These are phyloP conservation scores for Leucophenga maculata DNA, from an alignment of 2,888 invertebrate species.

Conservation along the genomic window DNA sequence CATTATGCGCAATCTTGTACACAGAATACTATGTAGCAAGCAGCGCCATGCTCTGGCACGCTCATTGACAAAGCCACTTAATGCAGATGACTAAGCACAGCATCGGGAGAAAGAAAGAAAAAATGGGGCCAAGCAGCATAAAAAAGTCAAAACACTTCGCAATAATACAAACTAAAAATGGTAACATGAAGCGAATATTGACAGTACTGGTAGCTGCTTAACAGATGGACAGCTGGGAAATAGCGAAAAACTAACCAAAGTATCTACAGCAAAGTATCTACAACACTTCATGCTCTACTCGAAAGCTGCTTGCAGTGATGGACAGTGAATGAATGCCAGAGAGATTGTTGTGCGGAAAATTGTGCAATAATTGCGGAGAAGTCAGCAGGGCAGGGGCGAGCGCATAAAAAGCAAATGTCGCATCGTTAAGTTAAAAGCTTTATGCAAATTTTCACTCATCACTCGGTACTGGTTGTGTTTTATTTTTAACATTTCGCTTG, in stretches of 20 bases:
- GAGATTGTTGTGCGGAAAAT: constrained; percentile 57
- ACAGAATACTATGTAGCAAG: too few relatives aligned
- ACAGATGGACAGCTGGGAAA: constrained; percentile 33
- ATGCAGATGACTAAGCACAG: constrained; percentile 22
- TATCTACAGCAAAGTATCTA: neutral
- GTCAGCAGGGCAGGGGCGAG: constrained; percentile 3
- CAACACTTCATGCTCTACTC: constrained; percentile 19
- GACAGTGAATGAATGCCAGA: constrained; percentile 38
- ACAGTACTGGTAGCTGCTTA: constrained; percentile 60
- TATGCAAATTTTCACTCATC: constrained; percentile 50
- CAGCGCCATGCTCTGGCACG: neutral
- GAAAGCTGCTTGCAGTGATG: neutral
- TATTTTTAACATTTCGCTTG: too few relatives aligned
- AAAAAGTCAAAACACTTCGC: constrained; percentile 25
- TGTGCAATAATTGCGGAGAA: constrained; percentile 50
- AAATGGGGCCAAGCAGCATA: constrained; percentile 16
- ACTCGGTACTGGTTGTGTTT: constrained; percentile 29
- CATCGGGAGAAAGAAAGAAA: constrained; percentile 8
- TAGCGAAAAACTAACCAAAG: constrained; percentile 3
- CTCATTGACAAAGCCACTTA: constrained; percentile 17
- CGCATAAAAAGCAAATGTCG: constrained; percentile 51
- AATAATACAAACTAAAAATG: constrained; percentile 13
- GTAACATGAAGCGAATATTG: constrained; percentile 54
- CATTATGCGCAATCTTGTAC: too few relatives aligned
- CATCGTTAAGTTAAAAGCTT: constrained; percentile 54